Base-by-base conservation (phyloP, 2,888 invertebrate genomes). In the Panzeria rudis region DNA sequence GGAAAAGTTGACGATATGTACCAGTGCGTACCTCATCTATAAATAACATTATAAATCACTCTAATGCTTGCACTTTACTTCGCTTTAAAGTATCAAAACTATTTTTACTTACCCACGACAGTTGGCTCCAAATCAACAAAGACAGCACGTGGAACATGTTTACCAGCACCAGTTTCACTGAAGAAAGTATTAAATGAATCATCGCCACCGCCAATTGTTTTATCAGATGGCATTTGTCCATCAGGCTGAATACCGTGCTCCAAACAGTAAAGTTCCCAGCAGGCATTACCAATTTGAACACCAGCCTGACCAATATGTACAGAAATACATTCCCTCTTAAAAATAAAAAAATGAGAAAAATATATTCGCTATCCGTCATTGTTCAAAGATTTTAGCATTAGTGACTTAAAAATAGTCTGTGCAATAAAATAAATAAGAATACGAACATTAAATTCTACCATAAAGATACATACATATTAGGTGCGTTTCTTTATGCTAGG, bases 111-210 rank as follows among this genome's bases (percentile, higher is more conserved):
- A 96, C 97, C 96, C 77, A 98, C 97, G 47, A 98, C 98, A 87
- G 98, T 98, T 79, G 98, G 98, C 92, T 98, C 98, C 89, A 98
- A 94, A 91, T 98, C 98, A 8, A 98, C 97, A 90, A 97, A 97
- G 50, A 98, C 96, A 0, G 96, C 97, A 73, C 98, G 94, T 0
- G 98, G 98, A 32, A 98, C 97, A 90, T 98, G 97, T 91, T 98
- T 96, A 29, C 96, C 96, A 0, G 95, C 88, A 25, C 92, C 91
- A 15, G 96, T 96, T 90, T 96, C 96, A 86, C 95, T 95, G 93
- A 96, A 96, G 93, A 96, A 96, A 11, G 96, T 96, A 92, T 95
- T 96, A 92, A 96, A 96, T 75, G 95, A 95, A 92, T 96, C 96
- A 89, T 96, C 96, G 59, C 95, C 95, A 5, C 95, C 95, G 20